These are phyloP conservation scores for Dendrolimus kikuchii DNA, from an alignment of 1,140 invertebrate species.

Conservation along the genomic window DNA sequence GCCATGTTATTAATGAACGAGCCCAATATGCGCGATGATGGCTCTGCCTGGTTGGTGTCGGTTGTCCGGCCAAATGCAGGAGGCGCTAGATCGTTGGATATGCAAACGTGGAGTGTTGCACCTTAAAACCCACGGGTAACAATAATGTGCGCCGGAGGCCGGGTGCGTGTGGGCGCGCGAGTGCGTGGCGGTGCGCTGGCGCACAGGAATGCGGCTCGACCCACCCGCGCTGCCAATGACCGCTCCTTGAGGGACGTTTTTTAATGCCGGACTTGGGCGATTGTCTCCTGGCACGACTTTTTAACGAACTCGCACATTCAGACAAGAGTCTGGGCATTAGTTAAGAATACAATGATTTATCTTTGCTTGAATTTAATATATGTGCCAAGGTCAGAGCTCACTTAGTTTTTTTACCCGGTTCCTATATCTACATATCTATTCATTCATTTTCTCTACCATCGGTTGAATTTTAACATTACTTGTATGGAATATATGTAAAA, in stretches of 20 bases:
- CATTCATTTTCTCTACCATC: no score
- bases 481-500: no score
- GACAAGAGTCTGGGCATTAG: conserved; percentile 20
- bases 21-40: conserved; percentile 33
- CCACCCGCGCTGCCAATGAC: conserved; percentile 61
- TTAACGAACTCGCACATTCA: conserved; percentile 33
- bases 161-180: conserved; percentile 50
- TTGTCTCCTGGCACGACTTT: conserved; percentile 43
- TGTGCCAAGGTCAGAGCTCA: no score
- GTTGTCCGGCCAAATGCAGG: conserved; percentile 14
- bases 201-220: conserved; percentile 65
- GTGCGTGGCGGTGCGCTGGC: conserved; percentile 49
- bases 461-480: no score
- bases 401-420: no score
- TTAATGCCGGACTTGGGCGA: conserved; percentile 48
- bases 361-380: no score
- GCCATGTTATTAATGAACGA: conserved; percentile 62
- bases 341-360: conserved; percentile 1
- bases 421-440: no score
- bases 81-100: not conserved
- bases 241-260: conserved; percentile 56
- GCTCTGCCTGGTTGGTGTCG: conserved; percentile 21
- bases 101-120: no score
- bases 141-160: conserved; percentile 18
- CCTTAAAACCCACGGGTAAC: not conserved